Evolutionary conservation across 2,113 vertebrate genomes (phyloP), one percentile per base, ranked within the genome.

Genomic region (Tachysurus fulvidraco): DNA sequence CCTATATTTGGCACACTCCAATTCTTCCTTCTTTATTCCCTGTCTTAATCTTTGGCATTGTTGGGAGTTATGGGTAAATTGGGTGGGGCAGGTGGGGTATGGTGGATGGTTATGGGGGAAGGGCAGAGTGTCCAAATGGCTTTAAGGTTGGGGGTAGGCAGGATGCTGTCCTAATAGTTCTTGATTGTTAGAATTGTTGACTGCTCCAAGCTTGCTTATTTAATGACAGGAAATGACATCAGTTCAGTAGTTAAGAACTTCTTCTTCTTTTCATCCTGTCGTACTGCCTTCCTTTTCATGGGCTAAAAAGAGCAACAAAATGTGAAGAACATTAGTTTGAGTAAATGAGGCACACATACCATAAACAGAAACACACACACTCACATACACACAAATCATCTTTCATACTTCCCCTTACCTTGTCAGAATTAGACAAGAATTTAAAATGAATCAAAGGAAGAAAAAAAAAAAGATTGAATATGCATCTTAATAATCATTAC

Each of bases 211-310:
- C 44, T 55, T 88, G 78, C 67, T 87, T 73, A 76, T 79, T 87
- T 85, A 76, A 81, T 76, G 83, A 87, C 89, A 90, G 89, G 89
- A 90, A 90, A 90, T 86, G 62, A 83, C 85, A 85, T 85, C 77
- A 71, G 60, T 88, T 89, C 88, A 90, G 89, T 89, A 88, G 89
- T 91, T 89, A 84, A 88, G 85, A 89, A 90, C 87, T 83, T 84
- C n/a, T 88, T 88, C 44, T 88, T 88, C 84, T 84, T 89, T 77
- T 81, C 87, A 87, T 91, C 84, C 90, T 88, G 86, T 81, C 78
- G 23, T n/a, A 78, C 36, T 23, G 81, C 65, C 69, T 88, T 90
- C 73, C 89, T 91, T 80, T 86, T 91, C 86, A 91, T 60, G 91
- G 91, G 81, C 91, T 91, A n/a, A 81, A 87, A 85, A 81, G 57